Evolutionary conservation across 2,113 vertebrate genomes (phyloP), one percentile per base, ranked within the genome.

Genomic region (Cygnus buccinator): DNA sequence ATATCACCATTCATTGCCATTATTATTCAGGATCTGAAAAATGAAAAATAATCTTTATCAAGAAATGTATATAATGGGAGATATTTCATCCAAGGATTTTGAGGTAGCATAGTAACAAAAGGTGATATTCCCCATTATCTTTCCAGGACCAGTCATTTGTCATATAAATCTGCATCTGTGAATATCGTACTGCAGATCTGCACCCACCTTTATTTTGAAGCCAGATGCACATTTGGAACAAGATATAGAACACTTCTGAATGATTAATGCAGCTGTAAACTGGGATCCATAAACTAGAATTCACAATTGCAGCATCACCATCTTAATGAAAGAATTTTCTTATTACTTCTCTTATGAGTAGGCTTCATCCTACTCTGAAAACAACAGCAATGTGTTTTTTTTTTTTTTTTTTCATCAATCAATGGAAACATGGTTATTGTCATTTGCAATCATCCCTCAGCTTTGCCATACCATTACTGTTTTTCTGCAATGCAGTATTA

Each of bases 151-250:
- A 58, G 98, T 99, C 62, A 98, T 97, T 94, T 98, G 73, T 92
- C 97, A 78, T 84, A 98, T 96, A 92, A 98, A 97, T 62, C 86
- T 92, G 89, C 98, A 98, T 87, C 98, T 97, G 44, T 97, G 98
- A 41, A 97, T 91, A 93, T 98, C 98, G 46, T 99, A 98, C 84
- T 98, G 87, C 15, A 99, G 95, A 81, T 98, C 97, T 12, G 97
- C 98, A 13, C 98, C 98, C 6, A 98, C 98, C 93, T 99, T 99
- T 94, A 98, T 98, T 97, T 99, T 98, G 95, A 99, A 99, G 65
- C 68, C 98, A 76, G 31, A 84, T 48, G 39, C 66, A 62, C 33
- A 59, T 72, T 95, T 92, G 44, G 66, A 85, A 73, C 39, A 55
- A 61, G 67, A 63, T 59, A 62, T 20, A 77, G 28, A 58, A 46